Conservation (phyloP, 2,888 invertebrate genomes). For the Calameuta idolon region DNA sequence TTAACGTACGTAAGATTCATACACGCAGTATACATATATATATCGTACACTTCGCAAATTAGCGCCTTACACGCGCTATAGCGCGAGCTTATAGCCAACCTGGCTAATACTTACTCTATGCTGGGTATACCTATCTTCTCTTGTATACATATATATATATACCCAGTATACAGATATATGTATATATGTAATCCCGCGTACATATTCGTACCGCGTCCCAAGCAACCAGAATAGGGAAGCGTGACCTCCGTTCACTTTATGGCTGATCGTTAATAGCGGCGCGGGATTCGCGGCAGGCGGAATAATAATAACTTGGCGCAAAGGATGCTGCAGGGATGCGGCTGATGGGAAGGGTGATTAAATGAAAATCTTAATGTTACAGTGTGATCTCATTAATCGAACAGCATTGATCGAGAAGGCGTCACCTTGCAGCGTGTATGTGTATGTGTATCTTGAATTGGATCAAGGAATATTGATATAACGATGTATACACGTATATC, state of each 20-base stretch:
- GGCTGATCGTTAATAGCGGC: conserved; percentile 45
- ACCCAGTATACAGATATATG: too few species aligned
- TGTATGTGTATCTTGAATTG: background rate
- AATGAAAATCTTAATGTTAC: conserved; percentile 13
- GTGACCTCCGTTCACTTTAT: conserved; percentile 39
- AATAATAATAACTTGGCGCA: conserved; percentile 26
- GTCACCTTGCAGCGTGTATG: background rate
- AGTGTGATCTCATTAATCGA: conserved; percentile 30
- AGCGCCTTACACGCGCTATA: conserved; percentile 42
- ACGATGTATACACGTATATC: too few species aligned
- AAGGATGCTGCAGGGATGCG: conserved; percentile 1
- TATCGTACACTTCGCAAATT: conserved; percentile 45
- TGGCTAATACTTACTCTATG: conserved; percentile 4
- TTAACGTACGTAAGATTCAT: conserved; percentile 11
- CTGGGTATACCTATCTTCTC: background rate
- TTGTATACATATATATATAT: background rate
- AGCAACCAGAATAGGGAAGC: conserved; percentile 22
- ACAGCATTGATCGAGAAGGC: conserved; percentile 21
- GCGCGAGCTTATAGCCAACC: background rate
- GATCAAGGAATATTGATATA: background rate
- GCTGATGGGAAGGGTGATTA: conserved; percentile 33
- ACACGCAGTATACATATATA: conserved; percentile 19
- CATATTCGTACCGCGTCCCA: background rate
- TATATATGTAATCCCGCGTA: background rate
- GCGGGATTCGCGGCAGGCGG: conserved; percentile 30